Evolutionary conservation across 2,888 invertebrate species (phyloP), one percentile per base, ranked within the genome.

Genomic region (Eremobia ochroleuca): DNA sequence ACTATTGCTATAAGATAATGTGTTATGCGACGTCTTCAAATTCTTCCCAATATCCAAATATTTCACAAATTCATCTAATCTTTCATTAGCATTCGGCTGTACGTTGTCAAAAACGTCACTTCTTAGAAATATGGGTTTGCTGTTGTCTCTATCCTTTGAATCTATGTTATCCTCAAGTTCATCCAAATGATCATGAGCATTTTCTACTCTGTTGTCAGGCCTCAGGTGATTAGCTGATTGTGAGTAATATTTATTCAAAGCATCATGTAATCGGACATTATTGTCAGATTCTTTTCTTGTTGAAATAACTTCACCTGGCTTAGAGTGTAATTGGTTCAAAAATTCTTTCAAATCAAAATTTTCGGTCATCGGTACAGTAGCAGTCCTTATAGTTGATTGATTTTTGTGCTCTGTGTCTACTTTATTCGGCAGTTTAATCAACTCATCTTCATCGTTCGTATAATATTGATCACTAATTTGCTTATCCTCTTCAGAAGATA

Each of bases 31-130:
- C 61, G 11, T 34, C 11, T 13, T 80, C 34, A 67, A 58, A 25
- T 40, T 28, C 28, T 61, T 28, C 1, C n/a, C 64, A 59, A 4
- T 31, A 15, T 67, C 6, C 1, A 75, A 67, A 74, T 70, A 18
- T 58, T 74, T 49, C 40, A 34, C 37, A n/a, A 25, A 13, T 46
- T 65, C 49, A 49, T 69, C 5, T 5, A 79, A 25, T 61, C 21
- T 28, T 21, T 67, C 28, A 37, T 74, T 67, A 28, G 11, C 1
- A 43, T 37, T 43, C 31, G 49, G 25, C 37, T 59, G 46, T 5
- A 21, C 21, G 15, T 64, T 9, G 34, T 67, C 28, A 55, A 28
- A 13, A 40, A 49, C 3, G 21, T 65, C n/a, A 64, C 13, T 59
- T 52, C 59, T 64, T 8, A 77, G n/a, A 18, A 37, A 6, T 28